Evolutionary conservation across 2,797 vertebrate genomes (phyloP).

Genomic region (Halcyon chelicuti): DNA sequence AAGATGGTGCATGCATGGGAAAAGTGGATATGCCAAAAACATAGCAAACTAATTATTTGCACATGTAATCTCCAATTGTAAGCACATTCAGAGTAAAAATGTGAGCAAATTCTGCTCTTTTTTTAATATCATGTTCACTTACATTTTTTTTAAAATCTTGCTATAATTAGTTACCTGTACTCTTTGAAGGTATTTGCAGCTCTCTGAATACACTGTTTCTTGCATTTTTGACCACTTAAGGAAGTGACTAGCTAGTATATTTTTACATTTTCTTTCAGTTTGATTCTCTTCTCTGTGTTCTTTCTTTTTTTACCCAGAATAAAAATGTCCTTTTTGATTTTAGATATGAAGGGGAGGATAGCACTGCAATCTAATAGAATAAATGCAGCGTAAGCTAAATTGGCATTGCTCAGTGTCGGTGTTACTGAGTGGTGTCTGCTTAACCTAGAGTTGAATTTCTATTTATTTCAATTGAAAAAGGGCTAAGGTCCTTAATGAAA

Average conservation of each 20-base stretch:
- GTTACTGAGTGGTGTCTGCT: background rate
- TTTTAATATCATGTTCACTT: background rate
- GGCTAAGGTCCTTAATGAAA: constrained; percentile 54
- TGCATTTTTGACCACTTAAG: background rate
- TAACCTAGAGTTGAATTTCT: constrained; percentile 43
- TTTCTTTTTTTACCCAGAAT: background rate
- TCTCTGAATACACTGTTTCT: background rate
- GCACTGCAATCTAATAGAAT: background rate
- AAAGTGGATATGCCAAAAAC: background rate
- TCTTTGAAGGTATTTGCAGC: background rate
- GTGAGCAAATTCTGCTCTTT: background rate
- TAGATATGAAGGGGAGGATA: background rate
- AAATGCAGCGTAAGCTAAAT: constrained; percentile 26
- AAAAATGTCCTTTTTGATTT: background rate
- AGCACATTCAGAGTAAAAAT: background rate
- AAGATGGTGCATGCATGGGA: background rate
- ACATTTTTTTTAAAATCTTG: fast-evolving
- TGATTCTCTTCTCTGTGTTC: background rate
- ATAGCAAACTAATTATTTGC: background rate
- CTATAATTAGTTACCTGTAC: background rate
- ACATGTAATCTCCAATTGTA: background rate
- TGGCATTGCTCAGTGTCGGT: background rate
- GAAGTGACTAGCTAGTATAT: background rate
- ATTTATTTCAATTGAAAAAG: constrained; percentile 55
- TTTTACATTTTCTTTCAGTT: background rate